phyloP scores from a whole-genome alignment of 2,797 vertebrate species.

The Propithecus perrieri region DNA sequence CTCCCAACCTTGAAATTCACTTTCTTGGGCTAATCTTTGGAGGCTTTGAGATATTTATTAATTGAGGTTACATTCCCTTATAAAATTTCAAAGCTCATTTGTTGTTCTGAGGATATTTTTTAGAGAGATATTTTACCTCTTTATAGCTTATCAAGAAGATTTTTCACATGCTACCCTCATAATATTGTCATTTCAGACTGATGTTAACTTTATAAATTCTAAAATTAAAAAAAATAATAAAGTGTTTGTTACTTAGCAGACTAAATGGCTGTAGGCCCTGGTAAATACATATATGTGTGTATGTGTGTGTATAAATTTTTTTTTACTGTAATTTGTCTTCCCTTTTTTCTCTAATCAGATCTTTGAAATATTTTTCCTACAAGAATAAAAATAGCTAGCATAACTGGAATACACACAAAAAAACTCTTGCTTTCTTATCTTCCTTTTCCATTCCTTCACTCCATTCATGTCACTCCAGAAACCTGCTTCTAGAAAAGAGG shows the following conservation, averaged over 20 bases:
- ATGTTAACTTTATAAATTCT: background rate
- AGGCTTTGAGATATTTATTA: background rate
- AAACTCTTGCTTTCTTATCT: background rate
- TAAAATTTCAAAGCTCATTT: conserved; percentile 4
- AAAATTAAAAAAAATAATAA: background rate
- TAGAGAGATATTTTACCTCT: background rate
- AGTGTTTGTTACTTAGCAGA: background rate
- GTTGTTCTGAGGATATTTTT: background rate
- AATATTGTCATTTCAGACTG: background rate
- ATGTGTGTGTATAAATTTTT: background rate
- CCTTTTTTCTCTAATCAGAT: background rate
- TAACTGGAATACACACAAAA: background rate
- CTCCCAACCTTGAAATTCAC: background rate
- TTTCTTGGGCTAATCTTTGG: background rate
- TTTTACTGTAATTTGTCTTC: background rate
- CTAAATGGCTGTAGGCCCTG: background rate
- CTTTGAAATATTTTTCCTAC: background rate
- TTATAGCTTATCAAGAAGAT: background rate
- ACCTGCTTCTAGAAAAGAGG: background rate
- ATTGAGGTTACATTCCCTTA: background rate
- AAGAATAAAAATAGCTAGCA: background rate
- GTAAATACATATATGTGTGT: background rate
- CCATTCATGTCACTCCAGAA: background rate
- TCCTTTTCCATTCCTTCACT: background rate
- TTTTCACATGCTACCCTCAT: background rate